A percentile compares a stretch with the other conserved stretches of the same genome.
Conservation (phyloP, 2,888 invertebrate genomes). For the Sminthurinus aureus region DNA sequence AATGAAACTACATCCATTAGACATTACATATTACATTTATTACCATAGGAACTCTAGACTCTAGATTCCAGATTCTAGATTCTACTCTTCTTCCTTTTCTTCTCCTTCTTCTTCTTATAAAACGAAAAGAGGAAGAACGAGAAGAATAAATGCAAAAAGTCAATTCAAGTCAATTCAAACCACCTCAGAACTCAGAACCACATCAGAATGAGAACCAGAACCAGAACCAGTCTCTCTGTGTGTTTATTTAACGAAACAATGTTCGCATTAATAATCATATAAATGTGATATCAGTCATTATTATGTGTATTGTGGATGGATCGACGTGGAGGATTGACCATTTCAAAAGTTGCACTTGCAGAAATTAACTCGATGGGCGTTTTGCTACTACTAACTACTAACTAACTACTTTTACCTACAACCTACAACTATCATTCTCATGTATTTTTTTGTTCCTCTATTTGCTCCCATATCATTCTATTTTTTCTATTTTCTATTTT, state of each 20-base stretch:
- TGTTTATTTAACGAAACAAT: constrained; percentile 49
- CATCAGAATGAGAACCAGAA: too few species aligned
- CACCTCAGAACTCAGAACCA: too few species aligned
- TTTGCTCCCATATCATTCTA: background rate
- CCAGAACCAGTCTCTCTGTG: constrained; percentile 43
- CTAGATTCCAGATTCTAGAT: too few species aligned
- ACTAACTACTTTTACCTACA: too few species aligned
- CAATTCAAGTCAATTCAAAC: too few species aligned
- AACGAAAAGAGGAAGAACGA: constrained; percentile 1
- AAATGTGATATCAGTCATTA: constrained; percentile 36
- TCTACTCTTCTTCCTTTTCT: constrained; percentile 16
- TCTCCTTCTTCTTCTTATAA: too few species aligned
- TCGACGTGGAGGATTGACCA: background rate
- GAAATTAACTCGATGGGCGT: constrained; percentile 51
- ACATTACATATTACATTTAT: constrained; percentile 32
- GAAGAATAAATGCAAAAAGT: background rate
- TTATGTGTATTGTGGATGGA: background rate
- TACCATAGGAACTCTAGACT: too few species aligned
- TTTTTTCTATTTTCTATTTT: too few species aligned
- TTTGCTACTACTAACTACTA: constrained; percentile 39
- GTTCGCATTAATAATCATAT: constrained; percentile 43
- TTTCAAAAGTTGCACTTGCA: constrained; percentile 40
- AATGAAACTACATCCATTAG: constrained; percentile 43
- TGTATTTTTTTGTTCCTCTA: background rate
- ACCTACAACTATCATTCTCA: background rate